These are phyloP conservation scores for Bambusicola thoracicus DNA, from an alignment of 2,113 vertebrate genomes.

Conservation along the genomic window DNA sequence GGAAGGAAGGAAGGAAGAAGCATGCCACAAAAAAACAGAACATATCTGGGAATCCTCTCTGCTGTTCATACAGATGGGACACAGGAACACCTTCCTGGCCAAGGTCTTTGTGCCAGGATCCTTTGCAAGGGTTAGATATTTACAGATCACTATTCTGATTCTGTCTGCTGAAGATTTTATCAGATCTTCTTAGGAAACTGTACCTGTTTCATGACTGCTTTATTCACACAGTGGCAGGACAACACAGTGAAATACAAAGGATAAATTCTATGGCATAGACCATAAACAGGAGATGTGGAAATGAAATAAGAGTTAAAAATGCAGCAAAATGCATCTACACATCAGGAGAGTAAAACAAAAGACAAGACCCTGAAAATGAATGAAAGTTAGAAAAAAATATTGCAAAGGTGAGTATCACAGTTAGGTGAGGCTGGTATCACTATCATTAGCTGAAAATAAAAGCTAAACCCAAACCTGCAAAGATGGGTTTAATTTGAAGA, in stretches of 20 bases:
- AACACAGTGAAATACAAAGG: neutral
- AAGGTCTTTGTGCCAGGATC: neutral
- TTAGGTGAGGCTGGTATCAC: neutral
- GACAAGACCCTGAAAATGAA: neutral
- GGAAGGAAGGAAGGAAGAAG: neutral
- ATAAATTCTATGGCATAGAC: neutral
- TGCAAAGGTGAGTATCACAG: neutral
- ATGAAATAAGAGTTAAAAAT: neutral
- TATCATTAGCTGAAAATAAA: conserved; percentile 23
- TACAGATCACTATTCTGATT: neutral
- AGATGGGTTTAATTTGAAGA: conserved; percentile 45
- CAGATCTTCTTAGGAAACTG: neutral
- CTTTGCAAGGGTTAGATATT: neutral
- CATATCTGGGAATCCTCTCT: neutral
- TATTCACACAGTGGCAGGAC: neutral
- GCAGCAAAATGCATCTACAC: neutral
- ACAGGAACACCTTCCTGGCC: neutral
- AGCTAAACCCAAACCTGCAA: neutral
- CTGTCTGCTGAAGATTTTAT: neutral
- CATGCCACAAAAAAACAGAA: neutral
- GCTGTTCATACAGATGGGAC: neutral
- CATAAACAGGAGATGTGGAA: neutral
- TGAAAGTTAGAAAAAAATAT: neutral
- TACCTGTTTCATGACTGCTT: neutral
- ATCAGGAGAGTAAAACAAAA: neutral